Percentiles rank a stretch among this genome's conserved stretches.
Evolutionary conservation across 2,113 vertebrate genomes (phyloP).

Genomic region (Corynorhinus townsendii): DNA sequence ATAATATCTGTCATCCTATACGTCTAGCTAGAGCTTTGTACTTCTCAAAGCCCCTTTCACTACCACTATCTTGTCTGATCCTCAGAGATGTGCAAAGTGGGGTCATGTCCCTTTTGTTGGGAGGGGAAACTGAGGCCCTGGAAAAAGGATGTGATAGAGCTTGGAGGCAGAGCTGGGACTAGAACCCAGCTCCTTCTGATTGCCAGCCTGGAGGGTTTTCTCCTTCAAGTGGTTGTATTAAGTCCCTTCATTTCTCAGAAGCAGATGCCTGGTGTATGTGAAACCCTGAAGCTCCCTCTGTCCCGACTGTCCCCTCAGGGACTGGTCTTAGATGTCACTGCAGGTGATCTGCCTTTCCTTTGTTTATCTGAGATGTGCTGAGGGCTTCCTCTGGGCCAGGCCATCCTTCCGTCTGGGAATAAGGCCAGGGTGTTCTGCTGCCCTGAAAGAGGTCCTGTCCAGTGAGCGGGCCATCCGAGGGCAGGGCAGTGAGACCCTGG

Average conservation of each 20-base stretch:
- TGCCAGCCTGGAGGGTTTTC: background rate
- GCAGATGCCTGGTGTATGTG: background rate
- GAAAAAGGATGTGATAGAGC: background rate
- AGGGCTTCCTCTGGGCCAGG: background rate
- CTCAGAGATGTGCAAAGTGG: conserved; percentile 23
- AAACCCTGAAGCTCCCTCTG: background rate
- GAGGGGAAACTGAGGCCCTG: conserved; percentile 28
- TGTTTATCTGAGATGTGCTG: background rate
- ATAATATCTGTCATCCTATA: conserved; percentile 25
- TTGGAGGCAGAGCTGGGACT: background rate
- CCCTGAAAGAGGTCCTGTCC: background rate
- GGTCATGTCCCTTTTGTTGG: conserved; percentile 21
- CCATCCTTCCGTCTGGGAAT: background rate
- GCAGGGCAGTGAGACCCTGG: background rate
- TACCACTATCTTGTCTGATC: conserved; percentile 46
- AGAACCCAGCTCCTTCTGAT: background rate
- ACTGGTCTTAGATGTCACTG: background rate
- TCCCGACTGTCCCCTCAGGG: background rate
- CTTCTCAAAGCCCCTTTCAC: conserved; percentile 42
- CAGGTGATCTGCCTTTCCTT: background rate
- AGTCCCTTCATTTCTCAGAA: background rate
- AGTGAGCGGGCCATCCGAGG: background rate
- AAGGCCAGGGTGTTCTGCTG: background rate
- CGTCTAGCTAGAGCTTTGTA: conserved; percentile 32
- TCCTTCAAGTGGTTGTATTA: background rate